Evolutionary conservation across 23 tunicate genomes (phyloP), one percentile per base, ranked within the genome.

Genomic region (Trididemnum nubilum): DNA sequence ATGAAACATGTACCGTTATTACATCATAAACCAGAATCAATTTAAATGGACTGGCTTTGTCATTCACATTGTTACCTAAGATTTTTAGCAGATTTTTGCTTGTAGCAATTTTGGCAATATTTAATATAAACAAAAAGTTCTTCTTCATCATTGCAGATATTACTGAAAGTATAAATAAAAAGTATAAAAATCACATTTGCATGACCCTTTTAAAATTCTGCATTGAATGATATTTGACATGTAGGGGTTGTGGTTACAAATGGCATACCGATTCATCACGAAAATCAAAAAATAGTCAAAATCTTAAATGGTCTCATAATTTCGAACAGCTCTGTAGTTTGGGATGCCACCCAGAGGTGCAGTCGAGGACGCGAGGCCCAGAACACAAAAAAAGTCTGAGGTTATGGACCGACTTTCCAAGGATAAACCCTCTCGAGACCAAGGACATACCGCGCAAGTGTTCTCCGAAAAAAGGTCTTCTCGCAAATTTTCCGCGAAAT

Each of bases 301-400:
- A 61, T 24, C 4, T 21, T 61, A 61, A 24, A 26, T 61, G 67
- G 67, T 61, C 67, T 61, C 67, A 61, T 61, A 61, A 61, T 61
- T 61, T 61, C 67, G 26, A 24, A 61, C 67, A 61, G 67, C 29
- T 12, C 67, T 61, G 67, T 61, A 61, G n/a, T n/a, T n/a, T n/a
- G n/a, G n/a, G n/a, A n/a, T n/a, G n/a, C n/a, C n/a, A n/a, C n/a
- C n/a, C n/a, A n/a, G n/a, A n/a, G n/a, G n/a, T n/a, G n/a, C n/a
- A n/a, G n/a, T n/a, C n/a, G n/a, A n/a, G n/a, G n/a, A n/a, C n/a
- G n/a, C n/a, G n/a, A n/a, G n/a, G n/a, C n/a, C n/a, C n/a, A n/a
- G n/a, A n/a, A n/a, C n/a, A n/a, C n/a, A n/a, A n/a, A n/a, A n/a
- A n/a, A n/a, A n/a, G n/a, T n/a, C n/a, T n/a, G n/a, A n/a, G n/a